Base-by-base conservation (phyloP, 2,888 invertebrate genomes). In the Lasius platythorax region DNA sequence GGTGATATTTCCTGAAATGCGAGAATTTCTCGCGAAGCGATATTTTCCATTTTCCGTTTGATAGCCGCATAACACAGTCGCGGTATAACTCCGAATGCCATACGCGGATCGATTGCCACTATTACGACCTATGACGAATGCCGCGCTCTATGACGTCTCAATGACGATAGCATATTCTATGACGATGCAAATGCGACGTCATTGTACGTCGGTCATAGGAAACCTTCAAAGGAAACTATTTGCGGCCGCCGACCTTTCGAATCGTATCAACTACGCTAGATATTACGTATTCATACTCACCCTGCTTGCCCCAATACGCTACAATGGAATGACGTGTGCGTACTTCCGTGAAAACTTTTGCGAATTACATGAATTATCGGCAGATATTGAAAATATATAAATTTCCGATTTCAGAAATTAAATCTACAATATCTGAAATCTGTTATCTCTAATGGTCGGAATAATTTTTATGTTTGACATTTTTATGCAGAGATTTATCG, bases 171-270 rank as follows among this genome's bases (percentile, higher is more conserved):
- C 68, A 30, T 28, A 30, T 56, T 76, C 78, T 79, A n/a, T 37
- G 46, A 5, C 83, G 74, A 83, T 87, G 83, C 82, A 88, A 88
- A 89, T 89, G 82, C 74, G 85, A 87, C 88, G 88, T 89, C 88
- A 85, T 61, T 56, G 81, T 76, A 79, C 81, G 83, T 75, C 53
- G 87, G 86, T 82, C 85, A 70, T 46, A 68, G 73, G 63, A 85
- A 87, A 83, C 74, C 73, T 67, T 82, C 83, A 28, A 53, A 64
- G 74, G n/a, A 43, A 58, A 66, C 28, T 86, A 89, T 89, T 86
- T 82, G 81, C 58, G 85, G 66, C 56, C 66, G 46, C 18, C 63
- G 87, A 86, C 87, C 86, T 89, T 87, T 87, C 79, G 30, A 72
- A 74, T 75, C 30, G 58, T 53, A 53, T 68, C 68, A 33, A 73